Percentiles rank a stretch among this genome's conserved stretches.
Evolutionary conservation across 1,140 invertebrate genomes (phyloP).

Genomic region (Antheraea pernyi): DNA sequence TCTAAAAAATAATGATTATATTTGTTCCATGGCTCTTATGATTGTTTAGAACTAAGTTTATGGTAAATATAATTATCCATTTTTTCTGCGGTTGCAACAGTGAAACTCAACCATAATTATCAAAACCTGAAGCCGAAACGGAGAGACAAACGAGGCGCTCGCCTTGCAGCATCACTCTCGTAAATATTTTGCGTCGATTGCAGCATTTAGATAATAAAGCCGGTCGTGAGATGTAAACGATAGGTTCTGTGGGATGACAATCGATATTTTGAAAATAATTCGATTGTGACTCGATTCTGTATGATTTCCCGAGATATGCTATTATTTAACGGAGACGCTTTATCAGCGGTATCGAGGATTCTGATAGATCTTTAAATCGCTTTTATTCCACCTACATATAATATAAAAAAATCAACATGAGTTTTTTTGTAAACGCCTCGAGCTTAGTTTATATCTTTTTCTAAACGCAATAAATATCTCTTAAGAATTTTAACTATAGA

Average conservation of each 20-base stretch:
- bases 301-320: neutral
- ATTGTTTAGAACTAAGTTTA: too few relatives aligned
- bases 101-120: slow-evolving; percentile 43
- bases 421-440: neutral
- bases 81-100: slow-evolving; percentile 15
- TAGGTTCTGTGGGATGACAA: slow-evolving; percentile 3
- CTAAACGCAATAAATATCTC: too few relatives aligned
- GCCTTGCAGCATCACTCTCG: slow-evolving; percentile 36
- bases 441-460: too few relatives aligned
- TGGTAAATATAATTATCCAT: neutral
- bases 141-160: slow-evolving; percentile 14
- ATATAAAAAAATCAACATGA: neutral
- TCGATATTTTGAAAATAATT: slow-evolving; percentile 8
- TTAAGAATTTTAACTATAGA: too few relatives aligned
- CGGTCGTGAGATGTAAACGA: slow-evolving; percentile 11
- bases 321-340: slow-evolving; percentile 1
- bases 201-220: neutral
- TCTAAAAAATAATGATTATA: too few relatives aligned
- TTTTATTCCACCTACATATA: neutral
- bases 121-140: slow-evolving; percentile 41
- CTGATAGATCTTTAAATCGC: neutral
- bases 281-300: slow-evolving; percentile 4
- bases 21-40: too few relatives aligned
- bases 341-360: neutral
- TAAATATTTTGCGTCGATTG: slow-evolving; percentile 62